Percentiles rank a stretch among this genome's conserved stretches.
phyloP scores from a whole-genome alignment of 2,888 invertebrate genomes.

The Mimumesa dahlbomi region DNA sequence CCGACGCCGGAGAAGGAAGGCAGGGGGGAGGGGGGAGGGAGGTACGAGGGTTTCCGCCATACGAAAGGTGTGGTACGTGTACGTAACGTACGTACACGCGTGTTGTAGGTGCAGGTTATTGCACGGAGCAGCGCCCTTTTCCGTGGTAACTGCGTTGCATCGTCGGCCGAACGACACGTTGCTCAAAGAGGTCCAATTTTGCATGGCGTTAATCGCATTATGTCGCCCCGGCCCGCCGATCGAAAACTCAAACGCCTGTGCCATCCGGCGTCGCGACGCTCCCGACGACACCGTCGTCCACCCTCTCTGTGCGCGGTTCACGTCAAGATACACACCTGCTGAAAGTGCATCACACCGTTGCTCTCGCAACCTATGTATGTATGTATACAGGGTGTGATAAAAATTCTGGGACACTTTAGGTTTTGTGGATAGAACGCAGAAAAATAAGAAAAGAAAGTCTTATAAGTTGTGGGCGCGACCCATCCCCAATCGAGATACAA shows the following conservation, averaged over 20 bases:
- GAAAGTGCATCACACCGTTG: too few relatives aligned
- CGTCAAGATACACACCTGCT: slow-evolving; percentile 31
- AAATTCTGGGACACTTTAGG: too few relatives aligned
- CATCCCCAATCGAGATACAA: too few relatives aligned
- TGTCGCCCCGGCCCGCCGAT: slow-evolving; percentile 53
- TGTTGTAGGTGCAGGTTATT: slow-evolving; percentile 57
- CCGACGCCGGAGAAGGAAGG: not conserved
- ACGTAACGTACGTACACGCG: slow-evolving; percentile 21
- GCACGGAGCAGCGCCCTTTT: slow-evolving; percentile 61
- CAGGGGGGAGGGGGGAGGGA: too few relatives aligned
- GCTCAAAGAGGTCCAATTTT: slow-evolving; percentile 75
- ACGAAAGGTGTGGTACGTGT: too few relatives aligned
- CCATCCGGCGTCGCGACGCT: too few relatives aligned
- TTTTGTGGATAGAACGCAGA: too few relatives aligned
- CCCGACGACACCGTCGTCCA: slow-evolving; percentile 34
- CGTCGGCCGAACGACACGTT: slow-evolving; percentile 66
- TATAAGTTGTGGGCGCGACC: too few relatives aligned
- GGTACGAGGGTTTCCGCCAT: too few relatives aligned
- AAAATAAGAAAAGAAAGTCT: too few relatives aligned
- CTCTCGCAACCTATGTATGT: too few relatives aligned
- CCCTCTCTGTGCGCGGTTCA: slow-evolving; percentile 20
- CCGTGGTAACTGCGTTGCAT: slow-evolving; percentile 67
- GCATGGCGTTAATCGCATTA: slow-evolving; percentile 73
- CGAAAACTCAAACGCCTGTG: slow-evolving; percentile 67
- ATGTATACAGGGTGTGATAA: too few relatives aligned